phyloP scores from a whole-genome alignment of 2,797 vertebrate species.

The Xenops minutus region DNA sequence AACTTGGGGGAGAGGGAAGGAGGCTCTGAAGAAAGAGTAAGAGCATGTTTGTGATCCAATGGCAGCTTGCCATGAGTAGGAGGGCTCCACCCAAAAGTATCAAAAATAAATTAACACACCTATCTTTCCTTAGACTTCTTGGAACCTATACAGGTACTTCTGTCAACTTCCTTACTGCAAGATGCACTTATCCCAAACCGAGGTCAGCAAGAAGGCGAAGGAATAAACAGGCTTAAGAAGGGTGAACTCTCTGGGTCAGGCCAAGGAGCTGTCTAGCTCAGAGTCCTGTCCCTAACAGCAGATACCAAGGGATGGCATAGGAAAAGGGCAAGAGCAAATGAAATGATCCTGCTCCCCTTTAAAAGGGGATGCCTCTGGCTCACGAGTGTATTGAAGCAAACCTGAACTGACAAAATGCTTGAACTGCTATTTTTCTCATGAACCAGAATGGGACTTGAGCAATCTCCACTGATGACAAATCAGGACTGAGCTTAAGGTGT shows the following conservation, averaged over 20 bases:
- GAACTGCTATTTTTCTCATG: neutral
- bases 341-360: neutral
- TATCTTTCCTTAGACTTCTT: constrained; percentile 61
- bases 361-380: neutral
- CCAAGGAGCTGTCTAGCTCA: neutral
- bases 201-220: neutral
- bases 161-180: neutral
- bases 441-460: neutral
- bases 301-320: neutral
- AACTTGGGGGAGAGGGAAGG: constrained; percentile 49
- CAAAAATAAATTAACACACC: constrained; percentile 66
- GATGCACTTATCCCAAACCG: neutral
- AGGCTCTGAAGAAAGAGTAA: constrained; percentile 15
- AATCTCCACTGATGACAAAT: neutral
- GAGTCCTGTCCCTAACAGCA: neutral
- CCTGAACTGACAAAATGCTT: neutral
- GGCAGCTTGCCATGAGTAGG: constrained; percentile 60
- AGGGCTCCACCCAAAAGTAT: constrained; percentile 56
- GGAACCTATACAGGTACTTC: constrained; percentile 35
- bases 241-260: neutral
- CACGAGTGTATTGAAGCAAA: neutral
- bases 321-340: neutral
- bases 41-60: neutral
- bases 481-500: neutral
- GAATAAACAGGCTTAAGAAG: neutral